Evolutionary conservation across 2,888 invertebrate species (phyloP).

Genomic region (Nezara viridula): DNA sequence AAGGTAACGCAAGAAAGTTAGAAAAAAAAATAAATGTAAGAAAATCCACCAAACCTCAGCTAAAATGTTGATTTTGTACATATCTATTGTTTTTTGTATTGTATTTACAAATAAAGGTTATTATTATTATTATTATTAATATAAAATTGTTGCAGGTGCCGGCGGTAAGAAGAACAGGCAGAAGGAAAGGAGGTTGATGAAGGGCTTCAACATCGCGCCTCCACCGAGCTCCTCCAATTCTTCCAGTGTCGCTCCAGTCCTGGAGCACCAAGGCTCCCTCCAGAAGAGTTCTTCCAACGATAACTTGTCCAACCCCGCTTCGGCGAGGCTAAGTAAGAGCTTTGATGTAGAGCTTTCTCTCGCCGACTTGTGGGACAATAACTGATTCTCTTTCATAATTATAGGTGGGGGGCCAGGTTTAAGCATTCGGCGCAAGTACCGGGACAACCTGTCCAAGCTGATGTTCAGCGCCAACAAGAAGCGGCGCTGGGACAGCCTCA

Average conservation of each 20-base stretch:
- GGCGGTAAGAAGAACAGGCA: constrained; percentile 95
- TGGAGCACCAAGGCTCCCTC: constrained; percentile 67
- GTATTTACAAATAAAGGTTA: too few species aligned
- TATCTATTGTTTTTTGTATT: too few species aligned
- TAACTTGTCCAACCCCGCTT: constrained; percentile 59
- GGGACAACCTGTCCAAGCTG: constrained; percentile 65
- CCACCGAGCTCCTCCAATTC: constrained; percentile 73
- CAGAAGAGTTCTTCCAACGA: constrained; percentile 70
- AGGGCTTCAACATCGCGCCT: constrained; percentile 92
- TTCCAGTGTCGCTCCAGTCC: constrained; percentile 64
- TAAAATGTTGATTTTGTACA: too few species aligned
- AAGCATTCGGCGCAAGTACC: constrained; percentile 64
- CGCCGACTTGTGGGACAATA: neutral
- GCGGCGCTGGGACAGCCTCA: constrained; percentile 75
- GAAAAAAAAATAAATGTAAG: too few species aligned
- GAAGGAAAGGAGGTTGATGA: constrained; percentile 92
- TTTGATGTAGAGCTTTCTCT: constrained; percentile 32
- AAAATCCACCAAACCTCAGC: too few species aligned
- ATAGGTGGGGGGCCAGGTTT: constrained; percentile 64
- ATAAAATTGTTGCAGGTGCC: constrained; percentile 73
- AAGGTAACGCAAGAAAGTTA: too few species aligned
- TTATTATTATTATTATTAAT: too few species aligned
- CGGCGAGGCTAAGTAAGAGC: constrained; percentile 62
- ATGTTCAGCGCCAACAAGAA: constrained; percentile 66
- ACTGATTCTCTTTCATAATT: constrained; percentile 51